Conservation (phyloP, 2,797 vertebrate species). For the Molothrus aeneus region DNA sequence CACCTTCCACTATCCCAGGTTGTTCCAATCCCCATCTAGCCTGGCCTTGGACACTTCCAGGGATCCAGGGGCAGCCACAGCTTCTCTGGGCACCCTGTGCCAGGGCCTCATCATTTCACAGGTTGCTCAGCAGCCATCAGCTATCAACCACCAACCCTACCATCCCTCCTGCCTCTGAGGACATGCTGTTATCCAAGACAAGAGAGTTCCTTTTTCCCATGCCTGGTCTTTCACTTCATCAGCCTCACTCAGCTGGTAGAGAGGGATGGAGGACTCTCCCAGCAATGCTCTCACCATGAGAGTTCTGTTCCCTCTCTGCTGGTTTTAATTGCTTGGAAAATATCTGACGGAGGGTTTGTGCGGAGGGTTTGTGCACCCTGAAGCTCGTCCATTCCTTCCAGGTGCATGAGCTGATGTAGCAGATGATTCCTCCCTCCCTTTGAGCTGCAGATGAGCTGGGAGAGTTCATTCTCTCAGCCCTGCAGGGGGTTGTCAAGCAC, state of each 20-base stretch:
- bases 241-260: neutral
- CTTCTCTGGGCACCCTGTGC: neutral
- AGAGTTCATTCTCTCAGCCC: neutral
- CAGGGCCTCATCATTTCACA: neutral
- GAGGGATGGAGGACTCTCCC: neutral
- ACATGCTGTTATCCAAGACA: neutral
- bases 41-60: neutral
- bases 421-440: neutral
- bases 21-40: accelerated
- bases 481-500: neutral
- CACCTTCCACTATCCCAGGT: accelerated
- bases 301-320: neutral
- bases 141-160: neutral
- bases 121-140: neutral
- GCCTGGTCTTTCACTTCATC: neutral
- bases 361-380: accelerated
- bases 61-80: neutral
- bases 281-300: neutral
- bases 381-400: neutral
- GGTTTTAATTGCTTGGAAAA: neutral
- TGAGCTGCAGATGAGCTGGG: neutral
- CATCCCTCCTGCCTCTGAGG: neutral
- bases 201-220: neutral
- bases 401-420: neutral
- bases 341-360: accelerated